Base-by-base conservation (phyloP, 2,113 vertebrate species). In the Laticauda colubrina region DNA sequence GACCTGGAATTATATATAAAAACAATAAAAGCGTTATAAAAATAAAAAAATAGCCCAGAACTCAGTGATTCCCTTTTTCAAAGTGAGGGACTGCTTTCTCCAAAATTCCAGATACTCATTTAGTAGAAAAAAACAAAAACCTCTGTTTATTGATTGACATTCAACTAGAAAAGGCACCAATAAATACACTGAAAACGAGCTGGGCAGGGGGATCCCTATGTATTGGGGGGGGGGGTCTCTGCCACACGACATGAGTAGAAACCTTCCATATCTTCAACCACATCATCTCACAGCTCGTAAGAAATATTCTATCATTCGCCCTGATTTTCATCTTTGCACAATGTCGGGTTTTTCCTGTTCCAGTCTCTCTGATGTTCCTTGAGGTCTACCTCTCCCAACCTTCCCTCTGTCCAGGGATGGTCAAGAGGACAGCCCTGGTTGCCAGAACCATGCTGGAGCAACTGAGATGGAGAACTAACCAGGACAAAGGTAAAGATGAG, bases 211-310 rank as follows among this genome's bases (percentile, higher is more conserved):
- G 6, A 3, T 14, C 85, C 14, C 14, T 34, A 29, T 21, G 10
- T 8, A 10, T 54, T 11, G 0, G 4, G 2, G 1, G 23, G 1
- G 57, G 1, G 57, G 21, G n/a, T 1, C 21, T 21, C 54, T 26
- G 3, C 2, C 26, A 10, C 18, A 3, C 53, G 29, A 55, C n/a
- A 18, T 21, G 7, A 51, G 69, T 18, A 29, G 11, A 45, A 12
- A 11, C 15, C 11, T 24, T 21, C 5, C 6, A 2, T 24, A 3
- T 26, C 34, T 48, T 18, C n/a, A 15, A 23, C 61, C 45, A n/a
- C 14, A 7, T 2, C 29, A 5, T 11, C 53, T 85, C 29, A 1
- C 24, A 54, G 53, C 34, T 56, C 34, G 34, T 26, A 11, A 64
- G 10, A 75, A 34, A 48, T 23, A 15, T 45, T 15, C 34, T 3